Conservation (phyloP, 2,797 vertebrate species). For the Trichosurus vulpecula region DNA sequence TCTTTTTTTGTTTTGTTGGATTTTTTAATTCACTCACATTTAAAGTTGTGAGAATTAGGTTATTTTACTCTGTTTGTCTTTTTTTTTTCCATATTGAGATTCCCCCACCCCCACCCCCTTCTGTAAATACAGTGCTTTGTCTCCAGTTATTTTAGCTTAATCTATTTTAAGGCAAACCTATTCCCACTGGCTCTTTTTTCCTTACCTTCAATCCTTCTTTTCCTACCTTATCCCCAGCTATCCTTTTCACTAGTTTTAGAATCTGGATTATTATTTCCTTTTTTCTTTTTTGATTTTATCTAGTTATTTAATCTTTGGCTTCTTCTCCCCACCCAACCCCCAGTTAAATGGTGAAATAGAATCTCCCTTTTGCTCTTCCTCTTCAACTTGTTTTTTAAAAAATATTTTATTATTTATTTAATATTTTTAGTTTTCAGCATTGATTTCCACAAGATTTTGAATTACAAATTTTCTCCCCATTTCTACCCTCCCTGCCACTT, state of each 20-base stretch:
- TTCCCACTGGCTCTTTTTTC: background rate
- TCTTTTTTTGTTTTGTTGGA: background rate
- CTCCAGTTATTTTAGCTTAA: background rate
- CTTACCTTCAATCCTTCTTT: background rate
- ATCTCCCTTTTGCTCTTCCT: background rate
- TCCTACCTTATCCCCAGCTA: background rate
- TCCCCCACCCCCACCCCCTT: background rate
- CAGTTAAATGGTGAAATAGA: background rate
- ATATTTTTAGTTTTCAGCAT: no score
- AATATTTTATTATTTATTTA: no score
- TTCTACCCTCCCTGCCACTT: no score
- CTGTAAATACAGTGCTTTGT: background rate
- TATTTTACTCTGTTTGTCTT: background rate
- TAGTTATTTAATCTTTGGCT: background rate
- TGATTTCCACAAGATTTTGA: no score
- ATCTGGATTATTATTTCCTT: background rate
- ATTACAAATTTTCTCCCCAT: no score
- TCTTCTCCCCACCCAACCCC: background rate
- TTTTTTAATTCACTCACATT: background rate
- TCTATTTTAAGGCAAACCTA: background rate
- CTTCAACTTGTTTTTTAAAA: no score
- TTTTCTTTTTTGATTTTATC: background rate
- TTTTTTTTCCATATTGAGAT: background rate
- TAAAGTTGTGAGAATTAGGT: background rate
- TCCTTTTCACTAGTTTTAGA: background rate